Percentiles rank a stretch among this genome's conserved stretches.
Conservation (phyloP, 2,797 vertebrate genomes). For the Esox masquinongy region DNA sequence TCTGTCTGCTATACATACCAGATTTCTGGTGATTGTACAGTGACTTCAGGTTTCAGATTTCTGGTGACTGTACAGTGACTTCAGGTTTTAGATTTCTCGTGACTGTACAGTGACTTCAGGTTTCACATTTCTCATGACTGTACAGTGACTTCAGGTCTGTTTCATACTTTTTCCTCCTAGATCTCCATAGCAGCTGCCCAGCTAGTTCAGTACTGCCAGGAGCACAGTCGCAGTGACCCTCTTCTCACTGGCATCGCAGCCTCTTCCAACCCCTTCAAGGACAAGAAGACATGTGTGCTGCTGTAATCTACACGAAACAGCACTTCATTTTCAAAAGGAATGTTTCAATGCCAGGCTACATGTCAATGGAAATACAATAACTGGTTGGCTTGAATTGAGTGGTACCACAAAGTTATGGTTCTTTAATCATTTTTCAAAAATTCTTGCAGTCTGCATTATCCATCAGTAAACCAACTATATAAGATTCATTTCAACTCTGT, state of each 20-base stretch:
- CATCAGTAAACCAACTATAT: too few species aligned
- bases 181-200: constrained; percentile 80
- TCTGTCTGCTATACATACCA: too few species aligned
- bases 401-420: background rate
- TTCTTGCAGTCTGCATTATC: too few species aligned
- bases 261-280: constrained; percentile 84
- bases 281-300: constrained; percentile 81
- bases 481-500: too few species aligned
- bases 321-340: background rate
- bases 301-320: constrained; percentile 57
- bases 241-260: constrained; percentile 79
- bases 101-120: background rate
- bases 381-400: background rate
- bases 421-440: background rate
- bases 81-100: too few species aligned
- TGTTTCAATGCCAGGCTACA: background rate
- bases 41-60: background rate
- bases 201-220: constrained; percentile 80
- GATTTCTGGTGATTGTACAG: background rate
- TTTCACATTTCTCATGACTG: background rate
- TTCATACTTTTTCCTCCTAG: constrained; percentile 50
- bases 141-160: background rate
- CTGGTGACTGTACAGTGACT: background rate
- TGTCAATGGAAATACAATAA: background rate
- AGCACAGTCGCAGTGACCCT: constrained; percentile 78